A percentile compares a stretch with the other conserved stretches of the same genome.
Evolutionary conservation across 2,113 vertebrate species (phyloP).

Genomic region (Xiphorhynchus elegans): DNA sequence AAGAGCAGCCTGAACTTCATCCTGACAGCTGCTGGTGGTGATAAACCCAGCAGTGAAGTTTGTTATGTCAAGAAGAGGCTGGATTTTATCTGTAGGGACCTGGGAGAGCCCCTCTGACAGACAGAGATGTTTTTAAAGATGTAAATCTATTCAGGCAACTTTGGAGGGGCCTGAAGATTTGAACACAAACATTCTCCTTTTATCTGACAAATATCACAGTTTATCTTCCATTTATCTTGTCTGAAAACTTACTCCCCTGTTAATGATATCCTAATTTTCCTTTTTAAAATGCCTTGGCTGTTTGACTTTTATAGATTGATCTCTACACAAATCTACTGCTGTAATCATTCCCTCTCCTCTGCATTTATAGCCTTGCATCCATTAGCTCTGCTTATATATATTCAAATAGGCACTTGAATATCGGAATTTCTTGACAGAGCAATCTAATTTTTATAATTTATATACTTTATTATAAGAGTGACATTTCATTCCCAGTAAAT

Average conservation of each 20-base stretch:
- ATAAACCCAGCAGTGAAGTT: not conserved
- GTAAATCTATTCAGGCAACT: not conserved
- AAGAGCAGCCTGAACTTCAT: not conserved
- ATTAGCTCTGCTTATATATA: not conserved
- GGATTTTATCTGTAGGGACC: not conserved
- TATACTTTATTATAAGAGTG: not conserved
- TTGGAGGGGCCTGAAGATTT: not conserved
- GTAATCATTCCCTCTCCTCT: not conserved
- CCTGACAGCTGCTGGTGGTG: not conserved
- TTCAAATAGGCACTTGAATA: not conserved
- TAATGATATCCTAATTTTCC: conserved; percentile 2
- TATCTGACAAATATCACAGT: not conserved
- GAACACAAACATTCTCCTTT: not conserved
- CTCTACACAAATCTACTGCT: not conserved
- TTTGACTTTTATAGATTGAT: not conserved
- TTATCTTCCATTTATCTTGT: not conserved
- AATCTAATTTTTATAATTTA: conserved; percentile 7
- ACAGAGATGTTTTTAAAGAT: not conserved
- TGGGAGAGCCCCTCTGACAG: not conserved
- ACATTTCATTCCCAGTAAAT: not conserved
- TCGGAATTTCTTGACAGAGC: not conserved
- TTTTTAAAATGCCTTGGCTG: not conserved
- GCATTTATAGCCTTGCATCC: not conserved
- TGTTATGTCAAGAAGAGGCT: not conserved
- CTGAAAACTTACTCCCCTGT: not conserved